A percentile compares a stretch with the other conserved stretches of the same genome.
phyloP scores from a whole-genome alignment of 1,140 invertebrate species.

The Drosophila pectinifera region DNA sequence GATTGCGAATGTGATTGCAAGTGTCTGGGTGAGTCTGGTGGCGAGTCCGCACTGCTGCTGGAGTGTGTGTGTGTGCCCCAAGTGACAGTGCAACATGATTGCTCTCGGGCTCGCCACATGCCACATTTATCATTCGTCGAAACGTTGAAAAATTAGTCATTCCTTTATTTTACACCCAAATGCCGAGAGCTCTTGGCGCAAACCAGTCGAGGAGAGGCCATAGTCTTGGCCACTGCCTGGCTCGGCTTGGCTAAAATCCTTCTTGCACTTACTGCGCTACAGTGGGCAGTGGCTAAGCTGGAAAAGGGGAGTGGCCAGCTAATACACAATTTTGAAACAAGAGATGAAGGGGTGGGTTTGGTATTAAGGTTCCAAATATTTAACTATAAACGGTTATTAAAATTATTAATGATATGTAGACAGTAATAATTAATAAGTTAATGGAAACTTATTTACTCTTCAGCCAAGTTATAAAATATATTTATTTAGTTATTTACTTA shows the following conservation, averaged over 20 bases:
- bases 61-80: conserved; percentile 41
- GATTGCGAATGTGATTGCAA: conserved; percentile 57
- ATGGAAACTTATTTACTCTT: background rate
- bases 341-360: background rate
- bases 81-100: conserved; percentile 84
- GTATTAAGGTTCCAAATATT: no score
- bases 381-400: no score
- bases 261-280: conserved; percentile 62
- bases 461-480: background rate
- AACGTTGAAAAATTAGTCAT: conserved; percentile 84
- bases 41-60: background rate
- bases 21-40: conserved; percentile 31
- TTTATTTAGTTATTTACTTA: no score
- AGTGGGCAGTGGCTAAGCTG: conserved; percentile 7
- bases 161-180: conserved; percentile 84
- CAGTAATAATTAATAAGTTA: no score
- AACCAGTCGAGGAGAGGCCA: conserved; percentile 57
- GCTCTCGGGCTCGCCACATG: conserved; percentile 82
- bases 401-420: no score
- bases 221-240: conserved; percentile 8
- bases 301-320: background rate
- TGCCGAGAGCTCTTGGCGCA: conserved; percentile 72
- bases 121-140: conserved; percentile 84
- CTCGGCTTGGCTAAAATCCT: conserved; percentile 45
- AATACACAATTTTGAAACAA: background rate